Evolutionary conservation across 2,888 invertebrate genomes (phyloP).

Genomic region (Cantharis flavilabris): DNA sequence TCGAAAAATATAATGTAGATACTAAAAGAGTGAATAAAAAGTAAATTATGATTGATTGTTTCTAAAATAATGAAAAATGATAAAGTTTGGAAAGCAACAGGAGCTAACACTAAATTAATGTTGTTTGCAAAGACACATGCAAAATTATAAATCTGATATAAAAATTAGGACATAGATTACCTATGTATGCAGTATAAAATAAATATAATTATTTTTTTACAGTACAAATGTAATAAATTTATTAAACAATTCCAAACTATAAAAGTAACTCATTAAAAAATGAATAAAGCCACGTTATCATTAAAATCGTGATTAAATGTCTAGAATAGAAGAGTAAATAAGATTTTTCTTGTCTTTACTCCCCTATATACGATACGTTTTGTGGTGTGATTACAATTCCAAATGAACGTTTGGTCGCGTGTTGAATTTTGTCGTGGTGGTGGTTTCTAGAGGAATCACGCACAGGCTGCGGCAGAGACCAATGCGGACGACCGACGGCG

Average conservation of each 20-base stretch:
- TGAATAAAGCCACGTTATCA: constrained; percentile 32
- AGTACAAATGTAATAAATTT: constrained; percentile 15
- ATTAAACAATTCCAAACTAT: neutral
- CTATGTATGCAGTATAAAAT: neutral
- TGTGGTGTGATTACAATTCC: constrained; percentile 39
- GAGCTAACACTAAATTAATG: neutral
- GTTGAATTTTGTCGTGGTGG: constrained; percentile 44
- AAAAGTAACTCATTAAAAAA: constrained; percentile 30
- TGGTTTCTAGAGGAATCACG: constrained; percentile 39
- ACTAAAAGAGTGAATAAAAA: constrained; percentile 11
- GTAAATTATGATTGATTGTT: constrained; percentile 28
- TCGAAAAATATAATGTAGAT: neutral
- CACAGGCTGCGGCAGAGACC: constrained; percentile 39
- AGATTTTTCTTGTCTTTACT: constrained; percentile 32
- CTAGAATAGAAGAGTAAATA: constrained; percentile 34
- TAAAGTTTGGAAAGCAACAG: constrained; percentile 18
- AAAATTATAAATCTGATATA: neutral
- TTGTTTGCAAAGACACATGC: neutral
- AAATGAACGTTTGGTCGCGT: constrained; percentile 49
- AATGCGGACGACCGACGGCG: constrained; percentile 35
- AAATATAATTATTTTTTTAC: constrained; percentile 6
- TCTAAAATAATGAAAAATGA: constrained; percentile 29
- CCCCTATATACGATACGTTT: constrained; percentile 31
- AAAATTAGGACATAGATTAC: neutral
- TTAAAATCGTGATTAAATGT: constrained; percentile 35